Conservation (phyloP, 2,797 vertebrate genomes). For the Poeciliopsis paucimaculata region DNA sequence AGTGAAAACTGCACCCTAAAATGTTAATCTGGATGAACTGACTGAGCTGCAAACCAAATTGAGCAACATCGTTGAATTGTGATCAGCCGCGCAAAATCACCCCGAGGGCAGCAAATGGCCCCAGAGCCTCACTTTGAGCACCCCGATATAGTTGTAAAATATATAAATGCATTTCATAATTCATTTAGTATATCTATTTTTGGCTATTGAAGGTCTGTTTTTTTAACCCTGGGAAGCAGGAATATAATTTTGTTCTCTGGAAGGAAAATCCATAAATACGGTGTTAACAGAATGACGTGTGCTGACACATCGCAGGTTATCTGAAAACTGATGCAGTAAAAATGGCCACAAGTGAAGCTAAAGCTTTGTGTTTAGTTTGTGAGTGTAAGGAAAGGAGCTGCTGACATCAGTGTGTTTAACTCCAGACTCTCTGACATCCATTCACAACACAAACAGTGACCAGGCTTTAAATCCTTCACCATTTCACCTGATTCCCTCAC, state of each 20-base stretch:
- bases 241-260: not conserved
- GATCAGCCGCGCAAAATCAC: not conserved
- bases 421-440: constrained; percentile 56
- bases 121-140: not conserved
- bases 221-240: not conserved
- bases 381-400: constrained; percentile 66
- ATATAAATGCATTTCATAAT: not conserved
- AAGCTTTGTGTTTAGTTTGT: constrained; percentile 54
- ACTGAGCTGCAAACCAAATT: not conserved
- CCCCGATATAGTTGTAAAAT: not conserved
- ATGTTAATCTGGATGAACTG: not conserved
- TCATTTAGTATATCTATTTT: not conserved
- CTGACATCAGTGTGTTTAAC: constrained; percentile 73
- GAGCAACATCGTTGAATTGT: not conserved
- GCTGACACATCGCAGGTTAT: not conserved
- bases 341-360: constrained; percentile 41
- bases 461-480: constrained; percentile 72
- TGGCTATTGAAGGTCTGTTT: not conserved
- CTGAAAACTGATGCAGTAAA: constrained; percentile 56
- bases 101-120: not conserved
- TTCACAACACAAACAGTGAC: constrained; percentile 76
- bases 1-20: not conserved
- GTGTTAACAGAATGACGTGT: not conserved
- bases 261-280: not conserved
- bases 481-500: constrained; percentile 75